Base-by-base conservation (phyloP, 1,140 invertebrate species). In the Paraescarpia echinospica region DNA sequence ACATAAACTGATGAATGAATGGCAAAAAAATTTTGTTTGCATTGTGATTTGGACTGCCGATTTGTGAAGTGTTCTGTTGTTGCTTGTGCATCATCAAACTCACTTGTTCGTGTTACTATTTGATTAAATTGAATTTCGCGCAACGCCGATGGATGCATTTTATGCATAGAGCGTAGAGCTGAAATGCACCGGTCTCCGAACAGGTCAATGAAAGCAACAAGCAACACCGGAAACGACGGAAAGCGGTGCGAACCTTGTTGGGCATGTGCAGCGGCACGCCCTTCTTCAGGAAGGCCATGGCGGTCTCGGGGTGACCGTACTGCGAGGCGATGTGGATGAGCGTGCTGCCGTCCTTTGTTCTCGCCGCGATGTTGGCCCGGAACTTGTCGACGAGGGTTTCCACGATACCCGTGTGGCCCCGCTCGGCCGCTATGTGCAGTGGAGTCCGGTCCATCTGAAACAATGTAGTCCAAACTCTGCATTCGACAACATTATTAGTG, bases 221-320 rank as follows among this genome's bases (percentile, higher is more conserved):
- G n/a, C n/a, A 12, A 41, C 41, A 41, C 41, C 41, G 41, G 41
- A 41, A 41, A 41, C 12, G 12, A 12, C 41, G 41, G 41, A 12
- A 41, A 41, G 41, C 41, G 4, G 41, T 41, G 22, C 9, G 18
- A 93, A 96, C 96, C 94, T 99, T 99, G 96, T 99, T 99, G 93
- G 99, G 99, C 99, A 99, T 99, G 95, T 99, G 98, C 0, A 99
- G 97, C 93, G 99, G 99, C n/a, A 99, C 99, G 5, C 99, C 99
- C 96, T 99, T 99, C 95, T 99, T 99, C 95, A 99, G 98, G 34
- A 99, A 97, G 97, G 99, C 99, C 96, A 99, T 98, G n/a, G 99
- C 99, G 94, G 99, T 99, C 94, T 99, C 99, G 0, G 99, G 98
- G 96, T 99, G 99, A 0, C 99, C 99, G 95, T 98, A 98, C n/a